phyloP scores from a whole-genome alignment of 2,888 invertebrate species.

The Eristalis tenax region DNA sequence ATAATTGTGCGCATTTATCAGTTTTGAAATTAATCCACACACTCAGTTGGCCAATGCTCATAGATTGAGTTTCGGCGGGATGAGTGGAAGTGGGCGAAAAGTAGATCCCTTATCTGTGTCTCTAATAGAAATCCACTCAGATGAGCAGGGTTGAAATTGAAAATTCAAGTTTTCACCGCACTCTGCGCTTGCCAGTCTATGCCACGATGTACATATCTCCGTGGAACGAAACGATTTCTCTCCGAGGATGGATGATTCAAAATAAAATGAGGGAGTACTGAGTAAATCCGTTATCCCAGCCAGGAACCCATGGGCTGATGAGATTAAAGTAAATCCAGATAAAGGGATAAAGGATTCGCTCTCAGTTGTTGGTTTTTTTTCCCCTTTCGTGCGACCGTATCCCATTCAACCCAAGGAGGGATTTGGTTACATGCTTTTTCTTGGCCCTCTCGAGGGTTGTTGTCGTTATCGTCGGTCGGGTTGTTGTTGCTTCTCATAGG shows the following conservation, averaged over 20 bases:
- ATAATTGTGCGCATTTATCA: conserved; percentile 38
- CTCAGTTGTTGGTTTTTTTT: conserved; percentile 2
- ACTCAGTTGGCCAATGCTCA: background rate
- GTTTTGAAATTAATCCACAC: conserved; percentile 20
- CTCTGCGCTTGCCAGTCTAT: background rate
- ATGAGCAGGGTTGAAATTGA: conserved; percentile 66
- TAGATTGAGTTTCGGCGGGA: background rate
- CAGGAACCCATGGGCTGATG: conserved; percentile 78
- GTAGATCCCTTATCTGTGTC: conserved; percentile 52
- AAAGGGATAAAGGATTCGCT: conserved; percentile 81
- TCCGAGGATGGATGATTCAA: background rate
- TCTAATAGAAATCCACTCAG: conserved; percentile 69
- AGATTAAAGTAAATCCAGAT: conserved; percentile 82
- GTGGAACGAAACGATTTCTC: conserved; percentile 3
- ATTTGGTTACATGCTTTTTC: conserved; percentile 36
- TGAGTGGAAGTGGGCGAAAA: background rate
- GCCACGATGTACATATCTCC: too few species aligned
- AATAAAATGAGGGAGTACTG: conserved; percentile 75
- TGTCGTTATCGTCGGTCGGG: conserved; percentile 18
- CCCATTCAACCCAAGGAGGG: conserved; percentile 32
- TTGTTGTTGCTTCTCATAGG: conserved; percentile 24
- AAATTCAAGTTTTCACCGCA: conserved; percentile 45
- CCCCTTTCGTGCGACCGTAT: background rate
- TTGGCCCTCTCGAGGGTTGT: conserved; percentile 27
- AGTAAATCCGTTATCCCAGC: conserved; percentile 75